phyloP scores from a whole-genome alignment of 2,113 vertebrate species.

The Neodontobutis hainanensis region DNA sequence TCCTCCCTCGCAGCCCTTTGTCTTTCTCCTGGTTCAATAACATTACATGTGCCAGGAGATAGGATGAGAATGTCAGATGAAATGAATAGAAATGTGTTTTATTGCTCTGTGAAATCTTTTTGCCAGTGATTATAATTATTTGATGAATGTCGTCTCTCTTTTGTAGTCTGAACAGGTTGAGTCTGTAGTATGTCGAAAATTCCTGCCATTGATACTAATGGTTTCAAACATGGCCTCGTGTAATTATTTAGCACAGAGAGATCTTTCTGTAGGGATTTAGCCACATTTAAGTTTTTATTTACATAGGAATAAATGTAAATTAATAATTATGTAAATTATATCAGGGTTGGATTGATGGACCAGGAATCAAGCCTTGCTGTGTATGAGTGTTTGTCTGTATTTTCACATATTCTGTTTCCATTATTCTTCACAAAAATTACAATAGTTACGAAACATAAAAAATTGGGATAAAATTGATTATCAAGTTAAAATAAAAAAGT shows the following conservation, averaged over 20 bases:
- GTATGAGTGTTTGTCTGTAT: no score
- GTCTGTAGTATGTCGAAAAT: constrained; percentile 65
- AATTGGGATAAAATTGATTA: background rate
- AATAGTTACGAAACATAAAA: no score
- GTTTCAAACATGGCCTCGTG: constrained; percentile 57
- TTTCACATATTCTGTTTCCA: no score
- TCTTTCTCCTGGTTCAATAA: constrained; percentile 65
- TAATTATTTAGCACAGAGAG: constrained; percentile 55
- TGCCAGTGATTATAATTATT: constrained; percentile 74
- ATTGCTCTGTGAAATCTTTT: constrained; percentile 63
- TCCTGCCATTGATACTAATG: constrained; percentile 50
- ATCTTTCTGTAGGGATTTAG: constrained; percentile 41
- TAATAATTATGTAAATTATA: no score
- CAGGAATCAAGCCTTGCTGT: no score
- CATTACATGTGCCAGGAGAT: constrained; percentile 55
- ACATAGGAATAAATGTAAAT: no score
- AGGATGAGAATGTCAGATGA: constrained; percentile 75
- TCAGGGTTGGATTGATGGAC: no score
- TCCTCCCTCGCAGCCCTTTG: constrained; percentile 48
- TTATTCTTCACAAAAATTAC: no score
- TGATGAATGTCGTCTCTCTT: constrained; percentile 65
- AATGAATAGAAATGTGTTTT: constrained; percentile 76
- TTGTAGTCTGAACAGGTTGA: constrained; percentile 56
- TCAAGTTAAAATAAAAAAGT: background rate
- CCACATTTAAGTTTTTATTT: no score